These are phyloP conservation scores for Sebastes matsubarae DNA, from an alignment of 2,797 vertebrate species.

Conservation along the genomic window DNA sequence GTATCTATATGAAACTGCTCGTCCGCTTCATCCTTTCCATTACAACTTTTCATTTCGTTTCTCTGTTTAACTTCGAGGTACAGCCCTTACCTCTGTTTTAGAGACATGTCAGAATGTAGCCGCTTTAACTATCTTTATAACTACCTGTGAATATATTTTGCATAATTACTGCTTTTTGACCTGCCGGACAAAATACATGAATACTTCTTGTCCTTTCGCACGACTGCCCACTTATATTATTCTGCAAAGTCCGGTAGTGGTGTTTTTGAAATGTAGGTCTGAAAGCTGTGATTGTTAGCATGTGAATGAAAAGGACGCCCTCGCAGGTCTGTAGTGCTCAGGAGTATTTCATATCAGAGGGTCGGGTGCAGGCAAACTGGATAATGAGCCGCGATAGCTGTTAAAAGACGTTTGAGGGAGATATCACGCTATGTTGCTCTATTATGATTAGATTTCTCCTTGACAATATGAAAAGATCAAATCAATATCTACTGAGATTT, in stretches of 20 bases:
- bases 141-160: conserved; percentile 63
- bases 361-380: conserved; percentile 48
- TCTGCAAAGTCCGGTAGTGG: conserved; percentile 16
- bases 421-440: conserved; percentile 76
- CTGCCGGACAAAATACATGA: conserved; percentile 40
- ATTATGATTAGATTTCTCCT: conserved; percentile 81
- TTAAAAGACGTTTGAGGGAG: conserved; percentile 76
- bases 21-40: conserved; percentile 70
- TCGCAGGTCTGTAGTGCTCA: conserved; percentile 42
- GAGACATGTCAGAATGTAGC: conserved; percentile 71
- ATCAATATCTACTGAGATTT: conserved; percentile 83
- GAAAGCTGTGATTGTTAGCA: conserved; percentile 30
- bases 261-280: conserved; percentile 29
- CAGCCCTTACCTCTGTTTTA: conserved; percentile 72
- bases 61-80: conserved; percentile 67
- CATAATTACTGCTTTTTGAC: conserved; percentile 65
- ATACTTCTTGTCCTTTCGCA: conserved; percentile 31
- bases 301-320: conserved; percentile 51
- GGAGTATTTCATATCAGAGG: conserved; percentile 38
- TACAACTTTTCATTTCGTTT: conserved; percentile 77
- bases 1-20: conserved; percentile 72
- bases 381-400: conserved; percentile 71
- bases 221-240: conserved; percentile 28
- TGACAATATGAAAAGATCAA: conserved; percentile 84
- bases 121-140: conserved; percentile 66